Evolutionary conservation across 2,797 vertebrate genomes (phyloP), one percentile per base, ranked within the genome.

Genomic region (Mus spretus): DNA sequence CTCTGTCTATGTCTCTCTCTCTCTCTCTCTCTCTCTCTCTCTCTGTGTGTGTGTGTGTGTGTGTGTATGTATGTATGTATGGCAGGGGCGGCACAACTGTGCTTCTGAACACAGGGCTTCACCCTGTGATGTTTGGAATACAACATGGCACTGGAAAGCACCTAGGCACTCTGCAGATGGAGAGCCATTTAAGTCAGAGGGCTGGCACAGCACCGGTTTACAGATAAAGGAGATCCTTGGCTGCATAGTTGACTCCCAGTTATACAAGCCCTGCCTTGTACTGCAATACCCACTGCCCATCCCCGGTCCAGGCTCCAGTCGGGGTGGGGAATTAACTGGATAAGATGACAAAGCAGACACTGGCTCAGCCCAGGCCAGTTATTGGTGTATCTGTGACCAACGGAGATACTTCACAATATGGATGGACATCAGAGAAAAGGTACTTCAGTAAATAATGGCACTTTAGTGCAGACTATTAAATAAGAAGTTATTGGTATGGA

Each of bases 371-470:
- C 57, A 28, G 59, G 37, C 70, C 67, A 5, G 50, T 67, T 9
- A n/a, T 8, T 0, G 85, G 13, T 19, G 1, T 0, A 0, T 20
- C 63, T 26, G 75, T 55, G 31, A 59, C 75, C 40, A 6, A n/a
- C 34, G 22, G 40, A 89, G 75, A 31, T 24, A 10, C 24, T 28
- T 67, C 28, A 47, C 1, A 13, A 15, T 6, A 20, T 50, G 3
- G 0, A 1, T 34, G 78, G 10, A 10, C 8, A 0, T 72, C 59
- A 10, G 0, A 0, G 31, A 24, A 15, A 34, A n/a, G 5, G 6
- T 7, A 17, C 37, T 47, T 72, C 93, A 59, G 82, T 77, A 75
- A 83, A 50, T 70, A 28, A 70, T 15, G 3, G 1, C 24, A 13
- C 13, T 89, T 80, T 75, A 79, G 57, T 47, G 86, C 55, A 20